Conservation (phyloP, 2,113 vertebrate genomes). For the Apteryx owenii region DNA sequence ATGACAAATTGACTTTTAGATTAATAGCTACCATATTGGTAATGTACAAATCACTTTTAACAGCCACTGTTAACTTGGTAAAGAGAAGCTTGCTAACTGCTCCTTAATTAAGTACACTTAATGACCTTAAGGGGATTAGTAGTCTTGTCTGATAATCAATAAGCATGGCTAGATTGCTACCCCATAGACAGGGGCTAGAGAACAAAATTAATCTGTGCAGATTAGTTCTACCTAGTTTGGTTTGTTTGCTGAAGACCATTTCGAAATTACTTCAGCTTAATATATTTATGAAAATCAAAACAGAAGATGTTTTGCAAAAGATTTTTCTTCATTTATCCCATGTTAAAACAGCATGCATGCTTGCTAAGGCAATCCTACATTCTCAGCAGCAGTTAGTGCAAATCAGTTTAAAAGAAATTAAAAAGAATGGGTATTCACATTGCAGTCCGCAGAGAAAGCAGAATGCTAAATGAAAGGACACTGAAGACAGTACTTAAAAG, state of each 20-base stretch:
- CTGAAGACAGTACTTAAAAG: not conserved
- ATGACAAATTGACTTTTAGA: constrained; percentile 81
- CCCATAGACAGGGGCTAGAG: constrained; percentile 74
- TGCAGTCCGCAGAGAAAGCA: not conserved
- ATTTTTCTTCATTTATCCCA: not conserved
- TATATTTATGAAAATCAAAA: not conserved
- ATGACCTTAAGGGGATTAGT: constrained; percentile 98
- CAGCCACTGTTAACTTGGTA: constrained; percentile 80
- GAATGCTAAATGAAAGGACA: not conserved
- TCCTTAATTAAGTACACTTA: constrained; percentile 99
- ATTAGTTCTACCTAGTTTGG: constrained; percentile 63
- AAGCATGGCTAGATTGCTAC: constrained; percentile 85
- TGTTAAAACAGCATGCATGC: not conserved
- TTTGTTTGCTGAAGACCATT: constrained; percentile 44
- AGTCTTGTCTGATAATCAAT: constrained; percentile 97
- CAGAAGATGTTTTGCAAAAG: not conserved
- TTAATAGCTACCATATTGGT: constrained; percentile 78
- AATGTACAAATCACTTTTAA: constrained; percentile 83
- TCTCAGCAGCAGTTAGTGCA: not conserved
- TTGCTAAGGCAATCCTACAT: not conserved
- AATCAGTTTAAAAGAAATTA: not conserved
- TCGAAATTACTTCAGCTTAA: not conserved
- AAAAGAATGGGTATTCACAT: accelerated
- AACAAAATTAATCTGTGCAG: constrained; percentile 78
- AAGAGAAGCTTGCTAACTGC: constrained; percentile 88